Evolutionary conservation across 92 coral and sea anemone species (phyloP), one percentile per base, ranked within the genome.

Genomic region (Epizoanthus illoricatus): DNA sequence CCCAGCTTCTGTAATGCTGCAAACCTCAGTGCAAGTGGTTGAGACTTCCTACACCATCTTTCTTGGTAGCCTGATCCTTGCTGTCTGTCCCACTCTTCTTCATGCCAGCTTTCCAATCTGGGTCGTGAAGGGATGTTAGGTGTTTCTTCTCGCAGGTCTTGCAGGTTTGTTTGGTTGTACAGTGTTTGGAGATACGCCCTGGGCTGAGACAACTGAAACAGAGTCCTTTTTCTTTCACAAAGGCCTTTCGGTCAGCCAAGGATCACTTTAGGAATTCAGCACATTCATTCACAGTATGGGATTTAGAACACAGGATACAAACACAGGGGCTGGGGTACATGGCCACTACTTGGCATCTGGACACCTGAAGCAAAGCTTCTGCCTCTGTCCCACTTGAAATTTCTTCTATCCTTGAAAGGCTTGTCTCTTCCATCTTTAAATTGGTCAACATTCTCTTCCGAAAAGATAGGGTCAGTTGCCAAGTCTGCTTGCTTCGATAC

Each of bases 401-500:
- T 7, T 28, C 36, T 28, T 28, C 36, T 2, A 28, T 28, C 36
- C 36, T 28, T 28, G 36, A 28, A 28, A 28, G 36, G 36, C 36
- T 28, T 28, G 36, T 28, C 36, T 28, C 36, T 28, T 28, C 36
- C 36, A 28, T 28, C 36, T 28, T 28, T 28, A 28, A 28, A 28
- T 28, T 2, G 36, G 36, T 28, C 36, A 0, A 28, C 36, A 28
- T 28, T 28, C 36, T 28, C 36, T 28, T 28, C 36, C 36, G 36
- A 28, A 28, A 28, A 28, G 36, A 28, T 28, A 28, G 36, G 36
- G 36, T 28, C 36, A 28, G 36, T 28, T 2, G 36, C 36, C 36
- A 28, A 90, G 69, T 87, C 91, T 2, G 91, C 86, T 70, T 87
- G 89, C 82, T 89, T 57, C 19, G 89, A 67, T 60, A 84, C 89